These are phyloP conservation scores for Notamacropus eugenii DNA, from an alignment of 2,797 vertebrate species.

Conservation along the genomic window DNA sequence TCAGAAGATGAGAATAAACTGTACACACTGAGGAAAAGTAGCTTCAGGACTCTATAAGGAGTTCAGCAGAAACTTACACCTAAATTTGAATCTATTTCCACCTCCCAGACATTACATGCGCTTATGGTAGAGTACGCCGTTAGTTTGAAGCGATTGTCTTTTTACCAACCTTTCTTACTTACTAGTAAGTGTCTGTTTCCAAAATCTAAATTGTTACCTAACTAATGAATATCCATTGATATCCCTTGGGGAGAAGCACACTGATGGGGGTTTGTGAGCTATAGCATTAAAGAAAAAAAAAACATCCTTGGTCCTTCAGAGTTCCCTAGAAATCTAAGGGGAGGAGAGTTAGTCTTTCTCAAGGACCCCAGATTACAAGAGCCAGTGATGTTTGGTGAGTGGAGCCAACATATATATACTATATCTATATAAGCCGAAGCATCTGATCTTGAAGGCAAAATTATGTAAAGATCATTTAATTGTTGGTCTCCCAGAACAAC, in stretches of 20 bases:
- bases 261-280: background rate
- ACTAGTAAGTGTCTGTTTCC: background rate
- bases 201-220: background rate
- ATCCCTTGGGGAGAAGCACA: background rate
- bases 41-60: background rate
- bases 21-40: background rate
- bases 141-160: background rate
- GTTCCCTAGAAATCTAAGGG: background rate
- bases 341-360: background rate
- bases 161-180: background rate
- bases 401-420: background rate
- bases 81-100: background rate
- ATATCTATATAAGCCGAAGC: background rate
- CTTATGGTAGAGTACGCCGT: background rate
- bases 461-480: background rate
- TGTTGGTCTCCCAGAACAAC: background rate
- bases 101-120: too few species aligned
- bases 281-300: too few species aligned
- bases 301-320: too few species aligned
- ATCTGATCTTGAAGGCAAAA: background rate
- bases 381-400: background rate
- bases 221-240: too few species aligned
- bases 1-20: background rate
- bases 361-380: background rate
- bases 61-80: background rate